These are phyloP conservation scores for Ganaspis sp. DNA, from an alignment of 1,140 invertebrate species.

Conservation along the genomic window DNA sequence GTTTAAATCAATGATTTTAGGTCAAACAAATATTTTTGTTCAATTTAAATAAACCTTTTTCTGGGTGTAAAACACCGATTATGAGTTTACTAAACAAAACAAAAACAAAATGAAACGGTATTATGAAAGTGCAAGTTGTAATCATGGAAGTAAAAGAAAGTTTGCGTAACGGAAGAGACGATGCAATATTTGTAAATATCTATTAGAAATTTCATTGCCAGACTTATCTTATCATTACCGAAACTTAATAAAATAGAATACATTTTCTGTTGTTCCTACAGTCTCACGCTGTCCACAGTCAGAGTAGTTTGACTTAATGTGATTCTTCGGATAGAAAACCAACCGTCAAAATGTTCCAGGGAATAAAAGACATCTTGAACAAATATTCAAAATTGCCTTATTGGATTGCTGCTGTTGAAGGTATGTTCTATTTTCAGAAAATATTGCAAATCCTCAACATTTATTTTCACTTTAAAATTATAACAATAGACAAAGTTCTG, in stretches of 20 bases:
- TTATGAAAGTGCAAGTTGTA: background rate
- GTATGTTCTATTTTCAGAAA: background rate
- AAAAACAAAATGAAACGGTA: no score
- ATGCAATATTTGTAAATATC: background rate
- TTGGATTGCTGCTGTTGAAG: conserved; percentile 17
- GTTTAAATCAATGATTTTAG: no score
- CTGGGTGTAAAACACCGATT: no score
- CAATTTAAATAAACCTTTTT: no score
- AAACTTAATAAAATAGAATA: background rate
- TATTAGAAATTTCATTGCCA: conserved; percentile 1
- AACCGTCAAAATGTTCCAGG: background rate
- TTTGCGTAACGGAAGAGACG: background rate
- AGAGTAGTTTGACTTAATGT: background rate
- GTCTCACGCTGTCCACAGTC: background rate
- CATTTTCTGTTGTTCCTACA: background rate
- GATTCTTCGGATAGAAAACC: no score
- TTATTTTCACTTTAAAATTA: no score
- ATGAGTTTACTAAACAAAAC: no score
- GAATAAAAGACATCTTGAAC: background rate
- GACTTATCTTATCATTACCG: background rate
- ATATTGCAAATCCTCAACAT: background rate
- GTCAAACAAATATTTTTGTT: no score
- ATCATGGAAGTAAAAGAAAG: background rate
- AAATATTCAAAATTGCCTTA: conserved; percentile 7
- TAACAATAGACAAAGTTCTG: no score